Evolutionary conservation across 2,113 vertebrate genomes (phyloP), one percentile per base, ranked within the genome.

Genomic region (Antennarius striatus): DNA sequence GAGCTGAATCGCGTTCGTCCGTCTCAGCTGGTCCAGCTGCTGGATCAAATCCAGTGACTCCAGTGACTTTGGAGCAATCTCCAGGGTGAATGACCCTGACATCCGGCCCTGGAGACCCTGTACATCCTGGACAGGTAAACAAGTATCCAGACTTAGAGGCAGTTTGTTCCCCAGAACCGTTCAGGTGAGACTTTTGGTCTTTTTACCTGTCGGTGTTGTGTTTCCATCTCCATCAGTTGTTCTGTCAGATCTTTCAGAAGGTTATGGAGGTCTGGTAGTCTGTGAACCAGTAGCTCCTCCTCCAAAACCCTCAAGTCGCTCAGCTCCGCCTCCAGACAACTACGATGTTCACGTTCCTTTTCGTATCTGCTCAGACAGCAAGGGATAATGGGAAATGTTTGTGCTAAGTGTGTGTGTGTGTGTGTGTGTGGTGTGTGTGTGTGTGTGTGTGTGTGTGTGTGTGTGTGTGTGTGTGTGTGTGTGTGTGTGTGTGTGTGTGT

Each of bases 291-390:
- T 3, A 86, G 56, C 45, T 64, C 71, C 50, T 69, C 68, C 28
- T 42, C 29, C 29, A 39, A 22, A 22, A 61, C 5, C 53, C 62
- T 29, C 50, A 83, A 29, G 46, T 57, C 9, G 0, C n/a, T 57
- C 9, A 83, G 56, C 64, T 70, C 56, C 5, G n/a, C 71, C 55
- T 80, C 67, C 64, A 78, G 5, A 5, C 10, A 0, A 3, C 2
- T 17, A 2, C 64, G 1, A 16, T 0, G 16, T 16, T 63, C 61
- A 9, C 16, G 10, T 43, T 75, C 71, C 29, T 59, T 61, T 11
- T 73, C 64, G 42, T 40, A 78, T 58, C 83, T 86, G 57, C 52
- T 12, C 16, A 58, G 36, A 73, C 45, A 54, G 63, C 66, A 63
- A 15, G 29, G 62, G 28, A 61, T 73, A 45, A 63, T 39, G 64